Base-by-base conservation (phyloP, 2,113 vertebrate species). In the Pristiophorus japonicus region DNA sequence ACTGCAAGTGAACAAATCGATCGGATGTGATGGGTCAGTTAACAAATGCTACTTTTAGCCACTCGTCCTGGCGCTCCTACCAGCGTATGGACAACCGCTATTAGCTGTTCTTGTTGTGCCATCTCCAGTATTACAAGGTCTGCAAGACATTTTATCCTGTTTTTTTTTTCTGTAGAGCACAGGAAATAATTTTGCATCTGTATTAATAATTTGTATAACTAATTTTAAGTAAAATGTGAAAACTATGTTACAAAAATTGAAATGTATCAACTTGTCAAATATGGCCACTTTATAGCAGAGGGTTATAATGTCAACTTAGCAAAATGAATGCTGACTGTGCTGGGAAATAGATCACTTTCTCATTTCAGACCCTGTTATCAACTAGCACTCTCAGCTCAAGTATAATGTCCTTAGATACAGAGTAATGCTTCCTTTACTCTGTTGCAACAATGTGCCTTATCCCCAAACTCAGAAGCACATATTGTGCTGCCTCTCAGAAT, bases 361-460 rank as follows among this genome's bases (percentile, higher is more conserved):
- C 30, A 88, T 91, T 63, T n/a, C 30, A 38, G 14, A 24, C 14
- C 30, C 51, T n/a, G 12, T 62, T 4, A 16, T 30, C 22, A 62
- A 1, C 55, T 4, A 59, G 12, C 87, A 90, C 87, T 59, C 30
- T 4, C 30, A 3, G 1, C 22, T 90, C 81, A 73, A 73, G 30
- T 47, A 3, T 59, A 59, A 90, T 6, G 10, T 55, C 22, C 70
- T 73, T 45, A 7, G 8, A 51, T 87, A 27, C 84, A 88, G 47
- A 88, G 24, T 55, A 51, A 88, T 88, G 22, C 20, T 91, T 27
- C 14, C 90, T 59, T 55, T 34, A 87, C 51, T 34, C 84, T 30
- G 55, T 42, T 5, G 47, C 47, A 88, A 55, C 16, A 93, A 65
- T 93, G 90, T 93, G 90, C 90, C 90, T 93, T 93, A 93, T 38